Base-by-base conservation (phyloP, 2,888 invertebrate species). In the Aspidapion aeneum region DNA sequence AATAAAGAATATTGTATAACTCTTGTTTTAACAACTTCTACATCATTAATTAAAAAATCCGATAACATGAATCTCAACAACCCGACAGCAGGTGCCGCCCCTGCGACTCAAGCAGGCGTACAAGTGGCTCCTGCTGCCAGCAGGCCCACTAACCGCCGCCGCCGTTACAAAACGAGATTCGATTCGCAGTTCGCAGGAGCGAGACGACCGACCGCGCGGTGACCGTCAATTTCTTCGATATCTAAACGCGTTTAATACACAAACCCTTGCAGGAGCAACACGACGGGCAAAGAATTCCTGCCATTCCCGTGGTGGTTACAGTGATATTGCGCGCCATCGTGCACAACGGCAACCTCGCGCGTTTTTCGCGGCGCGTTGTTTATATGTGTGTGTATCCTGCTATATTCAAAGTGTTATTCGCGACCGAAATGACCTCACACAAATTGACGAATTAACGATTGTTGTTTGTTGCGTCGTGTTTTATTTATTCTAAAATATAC, bases 351-450 rank as follows among this genome's bases (percentile, higher is more conserved):
- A 78, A 78, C 78, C 69, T 35, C 12, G 68, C 71, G 76, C 74
- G 73, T 69, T 69, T 71, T 70, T 69, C 68, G 70, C 70, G 72
- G 70, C 67, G 68, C 69, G n/a, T n/a, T n/a, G n/a, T n/a, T n/a
- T n/a, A n/a, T n/a, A n/a, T 68, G 71, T 68, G 69, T 66, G 71
- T 70, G 56, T 21, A n/a, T 68, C 57, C 64, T 18, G 69, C 69
- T 69, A 72, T 71, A 73, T 71, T 71, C 71, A 71, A 70, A 35
- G 12, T 69, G 69, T 63, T 68, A 70, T 71, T 70, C 71, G 72
- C 77, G 78, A 78, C 76, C 78, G 79, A 77, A 75, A 78, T 79
- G 79, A 79, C 77, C 78, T 78, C 79, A 78, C 77, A 73, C 73
- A 74, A 76, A 76, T 76, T 75, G 74, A 74, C 71, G 76, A 74